These are phyloP conservation scores for Pristis pectinata DNA, from an alignment of 2,797 vertebrate genomes.

Conservation along the genomic window DNA sequence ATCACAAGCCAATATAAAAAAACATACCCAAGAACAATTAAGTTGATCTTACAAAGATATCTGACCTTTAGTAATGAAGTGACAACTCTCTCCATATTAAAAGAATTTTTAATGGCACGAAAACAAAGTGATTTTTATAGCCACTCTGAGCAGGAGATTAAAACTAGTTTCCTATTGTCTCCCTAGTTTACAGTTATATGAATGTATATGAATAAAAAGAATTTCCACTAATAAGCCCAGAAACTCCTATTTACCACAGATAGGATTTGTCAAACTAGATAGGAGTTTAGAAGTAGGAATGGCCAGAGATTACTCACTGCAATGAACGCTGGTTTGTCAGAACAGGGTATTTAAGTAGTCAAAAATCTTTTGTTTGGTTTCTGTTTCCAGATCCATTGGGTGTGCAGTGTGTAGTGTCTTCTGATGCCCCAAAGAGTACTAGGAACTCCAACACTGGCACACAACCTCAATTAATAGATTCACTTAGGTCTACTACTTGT, in stretches of 20 bases:
- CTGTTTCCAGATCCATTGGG: not conserved
- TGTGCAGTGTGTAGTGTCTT: not conserved
- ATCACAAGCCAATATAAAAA: conserved; percentile 54
- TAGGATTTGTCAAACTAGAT: not conserved
- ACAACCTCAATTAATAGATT: not conserved
- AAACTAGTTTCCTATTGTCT: not conserved
- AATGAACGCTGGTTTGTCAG: not conserved
- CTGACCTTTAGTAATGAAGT: conserved; percentile 41
- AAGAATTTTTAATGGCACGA: not conserved
- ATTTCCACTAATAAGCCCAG: not conserved
- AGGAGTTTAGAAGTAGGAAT: not conserved
- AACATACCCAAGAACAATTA: conserved; percentile 60
- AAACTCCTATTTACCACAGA: not conserved
- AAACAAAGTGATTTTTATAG: not conserved
- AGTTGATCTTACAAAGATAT: conserved; percentile 56
- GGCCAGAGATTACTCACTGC: not conserved
- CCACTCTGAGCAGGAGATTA: not conserved
- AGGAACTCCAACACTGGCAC: not conserved
- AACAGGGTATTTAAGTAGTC: not conserved
- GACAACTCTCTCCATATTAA: not conserved
- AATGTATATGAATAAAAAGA: not conserved
- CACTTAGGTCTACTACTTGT: not conserved
- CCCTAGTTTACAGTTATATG: not conserved
- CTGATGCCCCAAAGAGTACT: not conserved
- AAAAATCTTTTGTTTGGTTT: not conserved